These are phyloP conservation scores for Eurytoma adleriae DNA, from an alignment of 2,888 invertebrate species.

Conservation along the genomic window DNA sequence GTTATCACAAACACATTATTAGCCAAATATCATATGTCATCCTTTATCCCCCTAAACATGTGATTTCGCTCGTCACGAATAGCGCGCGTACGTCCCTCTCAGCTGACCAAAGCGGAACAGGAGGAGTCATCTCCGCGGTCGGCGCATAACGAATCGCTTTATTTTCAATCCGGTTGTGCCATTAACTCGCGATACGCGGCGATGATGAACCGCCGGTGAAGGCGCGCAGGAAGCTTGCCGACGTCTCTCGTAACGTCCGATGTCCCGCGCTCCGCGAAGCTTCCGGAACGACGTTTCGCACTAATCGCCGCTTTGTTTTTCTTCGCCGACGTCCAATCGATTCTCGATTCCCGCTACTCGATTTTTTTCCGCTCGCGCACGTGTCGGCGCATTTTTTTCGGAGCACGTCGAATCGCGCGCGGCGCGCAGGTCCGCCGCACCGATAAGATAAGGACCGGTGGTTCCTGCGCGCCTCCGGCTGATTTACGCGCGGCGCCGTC, in stretches of 20 bases:
- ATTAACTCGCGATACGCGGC: constrained; percentile 4
- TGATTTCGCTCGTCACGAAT: constrained; percentile 16
- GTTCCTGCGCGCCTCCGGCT: too few relatives aligned
- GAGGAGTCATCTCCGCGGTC: constrained; percentile 5
- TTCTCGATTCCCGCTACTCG: neutral
- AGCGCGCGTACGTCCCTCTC: neutral
- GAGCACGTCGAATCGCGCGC: too few relatives aligned
- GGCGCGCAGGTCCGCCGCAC: too few relatives aligned
- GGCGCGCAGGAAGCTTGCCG: neutral
- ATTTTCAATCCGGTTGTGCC: constrained; percentile 13
- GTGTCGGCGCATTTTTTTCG: too few relatives aligned
- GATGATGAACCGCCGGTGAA: neutral
- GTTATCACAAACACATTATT: constrained; percentile 7
- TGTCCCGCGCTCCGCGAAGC: too few relatives aligned
- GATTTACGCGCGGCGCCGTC: too few relatives aligned
- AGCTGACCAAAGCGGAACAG: neutral
- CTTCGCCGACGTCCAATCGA: neutral
- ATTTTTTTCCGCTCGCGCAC: too few relatives aligned
- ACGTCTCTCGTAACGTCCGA: too few relatives aligned
- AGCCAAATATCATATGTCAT: constrained; percentile 6
- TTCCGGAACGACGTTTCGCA: too few relatives aligned
- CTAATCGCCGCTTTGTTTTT: neutral
- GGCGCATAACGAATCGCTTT: constrained; percentile 21
- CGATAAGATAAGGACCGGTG: too few relatives aligned
- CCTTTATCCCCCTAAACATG: neutral